Evolutionary conservation across 2,113 vertebrate genomes (phyloP).

Genomic region (Athene noctua): DNA sequence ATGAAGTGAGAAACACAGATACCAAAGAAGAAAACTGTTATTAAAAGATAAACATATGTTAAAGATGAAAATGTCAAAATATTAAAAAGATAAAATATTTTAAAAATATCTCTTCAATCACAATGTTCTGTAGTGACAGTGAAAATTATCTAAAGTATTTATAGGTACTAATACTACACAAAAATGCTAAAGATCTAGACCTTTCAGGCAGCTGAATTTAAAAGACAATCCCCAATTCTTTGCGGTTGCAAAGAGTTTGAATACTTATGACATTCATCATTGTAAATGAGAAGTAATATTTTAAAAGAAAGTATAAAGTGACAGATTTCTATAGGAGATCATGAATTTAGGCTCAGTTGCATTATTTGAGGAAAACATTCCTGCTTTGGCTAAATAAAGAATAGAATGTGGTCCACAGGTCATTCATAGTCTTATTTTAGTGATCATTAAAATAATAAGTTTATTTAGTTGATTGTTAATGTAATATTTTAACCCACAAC

Average conservation of each 20-base stretch:
- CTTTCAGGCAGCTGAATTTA: neutral
- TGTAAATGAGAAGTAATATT: neutral
- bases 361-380: neutral
- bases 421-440: neutral
- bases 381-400: neutral
- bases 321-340: neutral
- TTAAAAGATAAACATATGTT: neutral
- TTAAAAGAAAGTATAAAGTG: neutral
- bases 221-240: neutral
- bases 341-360: neutral
- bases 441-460: neutral
- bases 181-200: neutral
- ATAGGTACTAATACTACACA: neutral
- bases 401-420: neutral
- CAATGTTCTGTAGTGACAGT: neutral
- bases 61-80: neutral
- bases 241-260: neutral
- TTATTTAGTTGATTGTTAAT: neutral
- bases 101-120: neutral
- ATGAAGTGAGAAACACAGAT: neutral
- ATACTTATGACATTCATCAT: neutral
- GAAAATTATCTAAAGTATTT: neutral
- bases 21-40: neutral
- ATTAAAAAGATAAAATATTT: neutral
- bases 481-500: neutral